Base-by-base conservation (phyloP, 2,113 vertebrate species). In the Ceyx margarethae region DNA sequence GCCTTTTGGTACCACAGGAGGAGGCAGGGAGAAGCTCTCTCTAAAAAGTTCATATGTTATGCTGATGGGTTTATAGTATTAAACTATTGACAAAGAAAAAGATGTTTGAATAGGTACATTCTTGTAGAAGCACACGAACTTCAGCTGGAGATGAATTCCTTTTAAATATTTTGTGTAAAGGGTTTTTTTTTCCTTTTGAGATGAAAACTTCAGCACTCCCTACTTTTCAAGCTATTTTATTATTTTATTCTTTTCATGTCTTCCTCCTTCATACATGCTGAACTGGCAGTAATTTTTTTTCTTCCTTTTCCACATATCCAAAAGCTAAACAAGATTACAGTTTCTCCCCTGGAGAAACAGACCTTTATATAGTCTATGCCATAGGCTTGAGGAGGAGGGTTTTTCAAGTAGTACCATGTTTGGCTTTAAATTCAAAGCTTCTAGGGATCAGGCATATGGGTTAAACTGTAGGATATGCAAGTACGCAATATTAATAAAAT, bases 1-100 rank as follows among this genome's bases (percentile, higher is more conserved):
- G 91, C 81, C 89, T 91, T 66, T 65, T 48, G 73, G 73, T 81
- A 37, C 86, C 62, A 12, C 61, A 21, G 87, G 84, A 94, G 86
- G 81, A 74, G 75, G 50, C 50, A 60, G 72, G 54, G 73, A 90
- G 80, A 69, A n/a, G 43, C 48, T 35, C 56, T 53, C 48, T 80
- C 72, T 26, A 19, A 40, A 90, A 81, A 53, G 78, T 85, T 91
- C 48, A n/a, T 81, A 87, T 84, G 45, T 92, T 86, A 33, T 14
- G 28, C 87, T 72, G 85, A 82, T 75, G 50, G 5, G 16, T 78
- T 85, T 75, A 14, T 77, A 15, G 26, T 54, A 23, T 88, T 87
- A 71, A 83, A 68, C 17, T 86, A 73, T 84, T 75, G 72, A 89
- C 80, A 73, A 81, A 82, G 71, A 72, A 42, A 85, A 82, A 40